These are phyloP conservation scores for Pyrocephalus nanus DNA, from an alignment of 2,797 vertebrate genomes.

Conservation along the genomic window DNA sequence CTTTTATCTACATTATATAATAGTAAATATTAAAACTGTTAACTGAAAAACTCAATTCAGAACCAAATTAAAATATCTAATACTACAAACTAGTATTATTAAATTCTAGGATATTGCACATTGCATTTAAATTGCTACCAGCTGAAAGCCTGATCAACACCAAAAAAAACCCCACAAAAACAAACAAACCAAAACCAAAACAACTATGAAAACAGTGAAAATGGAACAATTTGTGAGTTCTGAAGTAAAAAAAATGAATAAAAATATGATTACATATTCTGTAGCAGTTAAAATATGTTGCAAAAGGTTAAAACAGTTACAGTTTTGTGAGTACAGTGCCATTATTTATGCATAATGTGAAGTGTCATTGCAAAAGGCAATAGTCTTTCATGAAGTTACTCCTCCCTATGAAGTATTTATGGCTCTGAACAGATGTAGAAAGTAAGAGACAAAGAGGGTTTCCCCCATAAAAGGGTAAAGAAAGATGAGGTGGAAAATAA, in stretches of 20 bases:
- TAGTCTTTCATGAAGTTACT: neutral
- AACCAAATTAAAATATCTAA: neutral
- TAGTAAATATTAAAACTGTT: neutral
- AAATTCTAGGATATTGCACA: neutral
- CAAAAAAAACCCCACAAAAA: neutral
- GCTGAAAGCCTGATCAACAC: neutral
- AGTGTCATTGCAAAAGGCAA: neutral
- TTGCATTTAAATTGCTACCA: neutral
- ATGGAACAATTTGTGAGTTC: neutral
- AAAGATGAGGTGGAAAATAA: neutral
- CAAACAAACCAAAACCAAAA: too few relatives aligned
- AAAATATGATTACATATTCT: neutral
- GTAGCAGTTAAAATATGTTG: neutral
- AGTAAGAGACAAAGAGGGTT: neutral
- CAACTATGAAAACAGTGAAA: neutral
- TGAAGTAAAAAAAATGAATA: neutral
- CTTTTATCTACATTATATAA: neutral
- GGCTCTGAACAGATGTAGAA: neutral
- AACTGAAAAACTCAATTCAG: neutral
- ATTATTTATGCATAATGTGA: neutral
- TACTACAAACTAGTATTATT: neutral
- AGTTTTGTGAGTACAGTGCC: neutral
- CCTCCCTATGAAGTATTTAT: neutral
- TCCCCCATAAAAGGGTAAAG: neutral
- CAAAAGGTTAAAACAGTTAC: neutral